Percentiles rank a stretch among this genome's conserved stretches.
phyloP scores from a whole-genome alignment of 2,888 invertebrate genomes.

The Agrilus biguttatus region DNA sequence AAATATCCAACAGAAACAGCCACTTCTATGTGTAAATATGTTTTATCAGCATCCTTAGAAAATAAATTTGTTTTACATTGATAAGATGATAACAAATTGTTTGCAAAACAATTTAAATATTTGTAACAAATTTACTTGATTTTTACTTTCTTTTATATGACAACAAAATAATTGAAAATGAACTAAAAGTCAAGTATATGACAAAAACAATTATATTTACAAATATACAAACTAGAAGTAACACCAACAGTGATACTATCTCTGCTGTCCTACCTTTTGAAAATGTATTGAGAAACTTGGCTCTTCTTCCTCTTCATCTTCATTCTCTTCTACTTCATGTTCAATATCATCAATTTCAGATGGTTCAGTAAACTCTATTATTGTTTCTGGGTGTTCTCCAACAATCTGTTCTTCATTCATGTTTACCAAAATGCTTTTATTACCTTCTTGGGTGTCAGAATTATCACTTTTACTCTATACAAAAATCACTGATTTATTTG shows the following conservation, averaged over 20 bases:
- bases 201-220: neutral
- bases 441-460: too few species aligned
- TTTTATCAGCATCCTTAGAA: neutral
- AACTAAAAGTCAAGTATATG: neutral
- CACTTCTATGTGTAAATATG: too few species aligned
- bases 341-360: constrained; percentile 12
- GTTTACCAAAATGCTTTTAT: too few species aligned
- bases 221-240: neutral
- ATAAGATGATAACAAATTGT: too few species aligned
- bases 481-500: too few species aligned
- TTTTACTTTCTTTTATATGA: too few species aligned
- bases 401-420: constrained; percentile 10
- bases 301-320: constrained; percentile 17
- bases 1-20: too few species aligned
- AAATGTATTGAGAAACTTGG: constrained; percentile 14
- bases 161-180: too few species aligned
- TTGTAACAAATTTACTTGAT: too few species aligned
- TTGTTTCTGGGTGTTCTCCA: constrained; percentile 11
- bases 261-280: constrained; percentile 15
- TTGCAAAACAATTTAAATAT: too few species aligned
- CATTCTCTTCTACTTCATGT: constrained; percentile 13
- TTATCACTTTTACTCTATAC: too few species aligned
- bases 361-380: constrained; percentile 9
- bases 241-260: constrained; percentile 2
- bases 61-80: neutral